Percentiles rank a stretch among this genome's conserved stretches.
These are phyloP conservation scores for Heteromormyrus szaboi DNA, from an alignment of 2,797 vertebrate genomes.

Conservation along the genomic window DNA sequence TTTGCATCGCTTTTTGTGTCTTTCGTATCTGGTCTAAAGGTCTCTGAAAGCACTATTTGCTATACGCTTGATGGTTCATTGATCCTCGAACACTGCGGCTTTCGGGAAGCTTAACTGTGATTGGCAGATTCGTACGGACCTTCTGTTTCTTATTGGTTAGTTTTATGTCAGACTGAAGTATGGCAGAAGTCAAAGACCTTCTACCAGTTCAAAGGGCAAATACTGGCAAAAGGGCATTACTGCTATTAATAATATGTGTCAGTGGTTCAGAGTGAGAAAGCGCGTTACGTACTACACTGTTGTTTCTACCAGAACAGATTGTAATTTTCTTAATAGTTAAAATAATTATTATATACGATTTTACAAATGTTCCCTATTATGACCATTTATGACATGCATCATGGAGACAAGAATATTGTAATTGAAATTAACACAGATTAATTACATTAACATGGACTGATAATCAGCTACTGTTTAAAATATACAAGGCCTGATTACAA, in stretches of 20 bases:
- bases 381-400: background rate
- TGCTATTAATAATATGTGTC: background rate
- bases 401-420: background rate
- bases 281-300: background rate
- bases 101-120: background rate
- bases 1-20: background rate
- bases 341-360: background rate
- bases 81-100: background rate
- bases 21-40: conserved; percentile 1
- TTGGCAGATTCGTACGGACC: background rate
- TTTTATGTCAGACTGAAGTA: background rate
- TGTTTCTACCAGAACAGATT: background rate
- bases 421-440: background rate
- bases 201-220: background rate
- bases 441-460: background rate
- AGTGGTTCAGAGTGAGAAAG: background rate
- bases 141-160: background rate
- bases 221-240: background rate
- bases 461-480: background rate
- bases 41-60: background rate
- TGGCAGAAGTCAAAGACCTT: background rate
- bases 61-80: background rate
- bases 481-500: background rate
- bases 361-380: background rate
- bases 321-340: background rate